Evolutionary conservation across 2,113 vertebrate species (phyloP).

Genomic region (Neodontobutis hainanensis): DNA sequence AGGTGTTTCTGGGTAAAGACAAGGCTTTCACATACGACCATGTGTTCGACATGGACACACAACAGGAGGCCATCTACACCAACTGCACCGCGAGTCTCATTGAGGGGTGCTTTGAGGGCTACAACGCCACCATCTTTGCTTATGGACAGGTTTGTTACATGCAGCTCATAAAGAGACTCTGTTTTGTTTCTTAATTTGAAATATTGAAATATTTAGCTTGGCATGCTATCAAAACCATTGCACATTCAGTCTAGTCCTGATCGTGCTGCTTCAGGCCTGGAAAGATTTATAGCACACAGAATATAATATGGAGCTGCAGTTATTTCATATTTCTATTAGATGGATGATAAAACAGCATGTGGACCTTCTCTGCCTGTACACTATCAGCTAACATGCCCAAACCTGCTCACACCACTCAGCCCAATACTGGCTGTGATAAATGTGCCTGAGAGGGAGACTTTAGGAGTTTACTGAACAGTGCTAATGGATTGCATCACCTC

Average conservation of each 20-base stretch:
- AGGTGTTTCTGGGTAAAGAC: slow-evolving; percentile 96
- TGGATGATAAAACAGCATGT: slow-evolving; percentile 24
- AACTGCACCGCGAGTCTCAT: slow-evolving; percentile 93
- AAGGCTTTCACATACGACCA: slow-evolving; percentile 98
- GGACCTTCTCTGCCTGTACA: slow-evolving; percentile 35
- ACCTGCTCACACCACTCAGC: slow-evolving; percentile 27
- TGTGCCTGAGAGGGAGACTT: slow-evolving; percentile 17
- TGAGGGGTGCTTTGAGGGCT: slow-evolving; percentile 96
- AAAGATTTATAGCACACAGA: slow-evolving; percentile 19
- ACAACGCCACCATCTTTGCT: slow-evolving; percentile 97
- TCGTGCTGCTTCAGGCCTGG: background rate
- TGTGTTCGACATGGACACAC: slow-evolving; percentile 91
- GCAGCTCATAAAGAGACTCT: background rate
- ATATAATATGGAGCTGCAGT: slow-evolving; percentile 31
- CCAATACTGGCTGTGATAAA: slow-evolving; percentile 42
- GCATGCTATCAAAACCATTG: background rate
- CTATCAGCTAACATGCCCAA: slow-evolving; percentile 50
- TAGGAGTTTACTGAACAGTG: slow-evolving; percentile 17
- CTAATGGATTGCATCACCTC: slow-evolving; percentile 28
- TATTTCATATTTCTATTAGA: slow-evolving; percentile 26
- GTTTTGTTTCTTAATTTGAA: background rate
- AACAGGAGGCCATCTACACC: slow-evolving; percentile 88
- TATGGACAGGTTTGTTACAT: slow-evolving; percentile 84
- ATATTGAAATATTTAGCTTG: background rate
- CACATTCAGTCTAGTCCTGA: background rate